These are phyloP conservation scores for Fragum whitleyi DNA, from an alignment of 2,888 invertebrate species.

Conservation along the genomic window DNA sequence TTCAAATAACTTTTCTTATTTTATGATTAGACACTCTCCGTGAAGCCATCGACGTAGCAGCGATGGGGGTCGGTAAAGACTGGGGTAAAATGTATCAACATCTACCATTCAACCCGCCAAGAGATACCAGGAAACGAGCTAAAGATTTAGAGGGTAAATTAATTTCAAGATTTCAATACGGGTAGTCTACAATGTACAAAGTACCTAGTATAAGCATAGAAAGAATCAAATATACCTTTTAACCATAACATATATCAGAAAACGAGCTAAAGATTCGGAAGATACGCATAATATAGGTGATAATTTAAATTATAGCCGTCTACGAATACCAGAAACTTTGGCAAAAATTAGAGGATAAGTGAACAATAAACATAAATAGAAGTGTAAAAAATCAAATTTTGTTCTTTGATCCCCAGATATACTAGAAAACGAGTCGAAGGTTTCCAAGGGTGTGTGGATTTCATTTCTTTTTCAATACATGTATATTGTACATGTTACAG, in stretches of 20 bases:
- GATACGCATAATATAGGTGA: too few species aligned
- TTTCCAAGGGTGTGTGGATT: too few species aligned
- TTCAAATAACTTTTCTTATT: neutral
- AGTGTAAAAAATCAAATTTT: too few species aligned
- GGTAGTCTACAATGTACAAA: neutral
- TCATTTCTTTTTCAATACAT: too few species aligned
- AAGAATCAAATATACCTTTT: slow-evolving; percentile 79
- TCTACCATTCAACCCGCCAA: slow-evolving; percentile 77
- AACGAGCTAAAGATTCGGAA: slow-evolving; percentile 74
- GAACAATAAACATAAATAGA: too few species aligned
- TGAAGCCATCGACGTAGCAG: slow-evolving; percentile 75
- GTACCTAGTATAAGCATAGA: too few species aligned
- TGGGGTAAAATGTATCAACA: slow-evolving; percentile 77
- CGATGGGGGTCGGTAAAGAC: slow-evolving; percentile 76
- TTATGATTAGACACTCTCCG: slow-evolving; percentile 67
- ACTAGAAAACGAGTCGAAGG: too few species aligned
- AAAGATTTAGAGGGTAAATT: slow-evolving; percentile 76
- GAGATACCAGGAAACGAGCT: slow-evolving; percentile 67
- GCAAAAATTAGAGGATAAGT: too few species aligned
- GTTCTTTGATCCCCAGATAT: too few species aligned
- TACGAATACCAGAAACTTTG: too few species aligned
- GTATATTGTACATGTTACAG: too few species aligned
- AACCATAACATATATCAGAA: slow-evolving; percentile 70
- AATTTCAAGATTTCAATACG: neutral
- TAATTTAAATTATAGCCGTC: too few species aligned